These are phyloP conservation scores for Hydroisotoma schaefferi DNA, from an alignment of 2,888 invertebrate genomes.

Conservation along the genomic window DNA sequence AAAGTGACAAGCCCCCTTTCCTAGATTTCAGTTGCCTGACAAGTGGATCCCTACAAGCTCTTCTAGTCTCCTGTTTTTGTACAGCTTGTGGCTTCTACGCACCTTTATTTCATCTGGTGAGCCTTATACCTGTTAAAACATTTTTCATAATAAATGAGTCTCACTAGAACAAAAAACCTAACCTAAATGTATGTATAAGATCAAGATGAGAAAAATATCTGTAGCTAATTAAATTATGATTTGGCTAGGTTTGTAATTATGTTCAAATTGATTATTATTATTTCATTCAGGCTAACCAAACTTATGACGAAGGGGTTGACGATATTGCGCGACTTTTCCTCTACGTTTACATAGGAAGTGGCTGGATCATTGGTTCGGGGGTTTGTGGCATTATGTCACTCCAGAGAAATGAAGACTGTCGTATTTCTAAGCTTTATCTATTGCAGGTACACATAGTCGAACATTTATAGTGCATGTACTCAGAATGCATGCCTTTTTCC, in stretches of 20 bases:
- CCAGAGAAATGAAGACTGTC: slow-evolving; percentile 75
- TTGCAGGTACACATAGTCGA: slow-evolving; percentile 56
- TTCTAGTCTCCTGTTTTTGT: slow-evolving; percentile 74
- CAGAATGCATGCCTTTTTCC: background rate
- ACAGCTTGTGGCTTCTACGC: slow-evolving; percentile 78
- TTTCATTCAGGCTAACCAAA: slow-evolving; percentile 28
- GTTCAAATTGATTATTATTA: slow-evolving; percentile 1
- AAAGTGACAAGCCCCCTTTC: slow-evolving; percentile 75
- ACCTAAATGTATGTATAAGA: background rate
- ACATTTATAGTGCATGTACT: too few relatives aligned
- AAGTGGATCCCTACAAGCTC: slow-evolving; percentile 76
- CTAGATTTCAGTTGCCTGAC: slow-evolving; percentile 79
- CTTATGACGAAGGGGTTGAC: slow-evolving; percentile 20
- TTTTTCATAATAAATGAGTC: too few relatives aligned
- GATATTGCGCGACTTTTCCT: slow-evolving; percentile 49
- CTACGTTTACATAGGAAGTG: slow-evolving; percentile 73
- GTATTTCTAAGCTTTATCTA: slow-evolving; percentile 78
- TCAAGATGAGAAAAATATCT: too few relatives aligned
- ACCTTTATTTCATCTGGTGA: slow-evolving; percentile 73
- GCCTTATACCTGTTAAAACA: too few relatives aligned
- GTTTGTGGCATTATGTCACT: slow-evolving; percentile 78
- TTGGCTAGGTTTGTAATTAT: too few relatives aligned
- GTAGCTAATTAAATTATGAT: too few relatives aligned
- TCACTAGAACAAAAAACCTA: too few relatives aligned
- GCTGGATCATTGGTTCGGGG: slow-evolving; percentile 76